Evolutionary conservation across 2,797 vertebrate genomes (phyloP).

Genomic region (Protosalanx chinensis): DNA sequence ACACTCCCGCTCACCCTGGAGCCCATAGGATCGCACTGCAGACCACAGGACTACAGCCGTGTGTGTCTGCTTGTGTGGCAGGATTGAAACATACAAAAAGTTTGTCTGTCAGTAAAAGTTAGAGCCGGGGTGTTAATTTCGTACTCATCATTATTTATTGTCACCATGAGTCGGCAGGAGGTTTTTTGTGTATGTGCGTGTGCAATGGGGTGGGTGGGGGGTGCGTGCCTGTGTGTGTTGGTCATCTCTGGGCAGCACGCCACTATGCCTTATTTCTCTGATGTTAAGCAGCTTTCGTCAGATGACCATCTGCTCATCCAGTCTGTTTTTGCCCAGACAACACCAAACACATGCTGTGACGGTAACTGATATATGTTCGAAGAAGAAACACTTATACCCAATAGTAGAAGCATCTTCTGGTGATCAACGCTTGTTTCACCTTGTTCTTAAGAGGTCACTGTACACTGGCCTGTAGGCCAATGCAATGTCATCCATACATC

Average conservation of each 20-base stretch:
- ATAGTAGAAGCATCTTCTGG: no score
- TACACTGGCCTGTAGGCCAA: no score
- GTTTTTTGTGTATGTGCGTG: background rate
- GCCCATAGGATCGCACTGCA: constrained; percentile 32
- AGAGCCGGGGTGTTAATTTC: constrained; percentile 27
- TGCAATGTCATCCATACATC: no score
- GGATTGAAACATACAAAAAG: constrained; percentile 15
- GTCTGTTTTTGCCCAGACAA: constrained; percentile 54
- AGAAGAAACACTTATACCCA: no score
- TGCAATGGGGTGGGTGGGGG: constrained; percentile 17
- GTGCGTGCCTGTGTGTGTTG: background rate
- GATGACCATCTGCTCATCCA: constrained; percentile 71
- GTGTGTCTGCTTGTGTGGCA: constrained; percentile 10
- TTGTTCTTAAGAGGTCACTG: no score
- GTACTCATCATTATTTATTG: constrained; percentile 33
- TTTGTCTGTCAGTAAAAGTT: constrained; percentile 21
- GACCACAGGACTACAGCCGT: constrained; percentile 33
- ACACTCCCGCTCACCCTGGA: constrained; percentile 26
- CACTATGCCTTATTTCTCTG: constrained; percentile 42
- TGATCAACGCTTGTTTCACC: no score
- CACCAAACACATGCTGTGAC: constrained; percentile 16
- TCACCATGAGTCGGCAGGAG: background rate
- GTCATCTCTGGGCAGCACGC: constrained; percentile 42
- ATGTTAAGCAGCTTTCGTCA: constrained; percentile 66
- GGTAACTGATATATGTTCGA: no score